These are phyloP conservation scores for Leptocoma aspasia DNA, from an alignment of 2,113 vertebrate species.

Conservation along the genomic window DNA sequence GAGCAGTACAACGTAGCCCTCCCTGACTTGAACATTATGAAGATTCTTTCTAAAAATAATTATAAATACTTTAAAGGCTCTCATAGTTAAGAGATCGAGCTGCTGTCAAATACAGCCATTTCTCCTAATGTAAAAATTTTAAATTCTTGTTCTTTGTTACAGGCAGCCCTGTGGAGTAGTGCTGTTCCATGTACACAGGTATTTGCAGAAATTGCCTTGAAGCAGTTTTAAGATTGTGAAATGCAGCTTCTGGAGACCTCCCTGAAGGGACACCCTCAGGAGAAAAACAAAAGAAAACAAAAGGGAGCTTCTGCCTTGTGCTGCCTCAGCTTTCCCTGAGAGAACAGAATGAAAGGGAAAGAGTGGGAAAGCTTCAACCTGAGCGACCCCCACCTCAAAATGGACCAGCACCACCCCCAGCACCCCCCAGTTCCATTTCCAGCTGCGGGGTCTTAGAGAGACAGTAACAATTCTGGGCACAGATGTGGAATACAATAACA, in stretches of 20 bases:
- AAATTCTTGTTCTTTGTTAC: background rate
- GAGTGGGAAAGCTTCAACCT: background rate
- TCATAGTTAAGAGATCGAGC: background rate
- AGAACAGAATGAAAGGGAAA: background rate
- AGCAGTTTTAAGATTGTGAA: background rate
- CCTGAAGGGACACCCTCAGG: background rate
- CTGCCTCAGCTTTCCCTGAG: background rate
- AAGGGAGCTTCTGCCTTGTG: background rate
- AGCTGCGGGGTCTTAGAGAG: background rate
- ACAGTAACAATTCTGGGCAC: background rate
- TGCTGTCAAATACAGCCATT: background rate
- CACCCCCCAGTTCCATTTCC: accelerated
- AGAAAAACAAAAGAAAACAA: background rate
- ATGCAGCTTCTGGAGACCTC: background rate
- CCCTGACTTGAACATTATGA: background rate
- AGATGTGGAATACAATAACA: background rate
- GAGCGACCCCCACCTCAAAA: accelerated
- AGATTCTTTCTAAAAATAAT: background rate
- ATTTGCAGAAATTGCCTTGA: background rate
- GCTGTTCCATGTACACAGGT: background rate
- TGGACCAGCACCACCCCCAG: no score
- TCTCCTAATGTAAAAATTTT: background rate
- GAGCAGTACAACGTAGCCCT: background rate
- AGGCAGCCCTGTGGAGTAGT: no score
- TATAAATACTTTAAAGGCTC: background rate